phyloP scores from a whole-genome alignment of 2,113 vertebrate species.

The Myxocyprinus asiaticus region DNA sequence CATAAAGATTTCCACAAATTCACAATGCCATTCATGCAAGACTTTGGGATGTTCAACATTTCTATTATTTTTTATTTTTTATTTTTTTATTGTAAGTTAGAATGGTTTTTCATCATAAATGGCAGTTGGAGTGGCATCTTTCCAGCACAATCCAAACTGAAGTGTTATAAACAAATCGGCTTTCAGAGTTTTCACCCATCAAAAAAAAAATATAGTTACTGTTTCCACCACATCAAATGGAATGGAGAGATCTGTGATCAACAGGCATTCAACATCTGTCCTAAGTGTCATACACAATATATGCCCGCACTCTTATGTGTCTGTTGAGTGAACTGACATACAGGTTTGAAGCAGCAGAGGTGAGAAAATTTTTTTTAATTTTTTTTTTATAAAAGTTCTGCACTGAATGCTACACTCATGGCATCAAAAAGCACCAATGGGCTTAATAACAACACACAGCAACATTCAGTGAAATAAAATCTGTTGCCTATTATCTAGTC shows the following conservation, averaged over 20 bases:
- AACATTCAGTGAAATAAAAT: too few relatives aligned
- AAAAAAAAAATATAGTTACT: neutral
- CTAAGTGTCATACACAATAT: conserved; percentile 56
- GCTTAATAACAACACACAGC: too few relatives aligned
- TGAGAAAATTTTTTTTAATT: too few relatives aligned
- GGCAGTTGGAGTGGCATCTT: neutral
- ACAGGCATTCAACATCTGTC: conserved; percentile 46
- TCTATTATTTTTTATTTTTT: neutral
- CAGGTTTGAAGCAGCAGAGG: too few relatives aligned
- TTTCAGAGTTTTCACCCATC: neutral
- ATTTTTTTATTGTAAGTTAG: neutral
- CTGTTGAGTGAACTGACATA: too few relatives aligned
- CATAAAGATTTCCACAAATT: conserved; percentile 13
- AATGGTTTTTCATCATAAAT: conserved; percentile 10
- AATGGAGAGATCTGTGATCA: conserved; percentile 55
- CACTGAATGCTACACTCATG: neutral
- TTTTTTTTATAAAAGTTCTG: neutral
- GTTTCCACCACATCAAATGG: conserved; percentile 60
- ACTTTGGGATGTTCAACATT: neutral
- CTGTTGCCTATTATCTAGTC: too few relatives aligned
- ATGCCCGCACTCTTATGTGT: neutral
- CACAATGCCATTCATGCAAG: conserved; percentile 4
- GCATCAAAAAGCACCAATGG: neutral
- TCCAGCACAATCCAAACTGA: neutral
- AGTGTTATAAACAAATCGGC: conserved; percentile 3